phyloP scores from a whole-genome alignment of 2,113 vertebrate species.

The Takifugu bimaculatus region DNA sequence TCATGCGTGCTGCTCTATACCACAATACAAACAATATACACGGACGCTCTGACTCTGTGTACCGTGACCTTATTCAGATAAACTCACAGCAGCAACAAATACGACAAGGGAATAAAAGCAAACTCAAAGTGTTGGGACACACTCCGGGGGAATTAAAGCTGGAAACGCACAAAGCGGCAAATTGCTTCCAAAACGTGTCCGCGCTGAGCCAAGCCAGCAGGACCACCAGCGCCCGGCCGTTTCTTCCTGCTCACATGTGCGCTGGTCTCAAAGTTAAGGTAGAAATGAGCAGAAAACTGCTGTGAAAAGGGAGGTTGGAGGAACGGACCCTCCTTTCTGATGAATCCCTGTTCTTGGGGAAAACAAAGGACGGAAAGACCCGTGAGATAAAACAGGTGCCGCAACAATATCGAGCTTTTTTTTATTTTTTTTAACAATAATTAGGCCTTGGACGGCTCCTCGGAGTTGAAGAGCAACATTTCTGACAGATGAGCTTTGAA shows the following conservation, averaged over 20 bases:
- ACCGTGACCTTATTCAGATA: slow-evolving; percentile 25
- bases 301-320: slow-evolving; percentile 11
- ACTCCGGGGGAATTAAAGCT: slow-evolving; percentile 17
- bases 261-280: too few relatives aligned
- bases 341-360: slow-evolving; percentile 11
- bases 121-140: slow-evolving; percentile 6
- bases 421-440: slow-evolving; percentile 36
- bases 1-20: background rate
- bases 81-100: slow-evolving; percentile 6
- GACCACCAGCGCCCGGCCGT: background rate
- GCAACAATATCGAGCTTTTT: slow-evolving; percentile 2
- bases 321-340: slow-evolving; percentile 20
- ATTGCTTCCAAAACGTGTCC: slow-evolving; percentile 41
- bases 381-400: slow-evolving; percentile 51
- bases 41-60: background rate
- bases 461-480: slow-evolving; percentile 47
- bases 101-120: background rate
- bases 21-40: background rate
- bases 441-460: slow-evolving; percentile 51
- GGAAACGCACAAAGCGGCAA: slow-evolving; percentile 10
- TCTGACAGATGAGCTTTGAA: slow-evolving; percentile 60
- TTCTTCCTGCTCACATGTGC: too few relatives aligned
- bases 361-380: slow-evolving; percentile 35
- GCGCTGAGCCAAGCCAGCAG: slow-evolving; percentile 21
- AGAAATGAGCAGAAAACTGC: slow-evolving; percentile 1